Evolutionary conservation across 2,797 vertebrate species (phyloP), one percentile per base, ranked within the genome.

Genomic region (Sparus aurata): DNA sequence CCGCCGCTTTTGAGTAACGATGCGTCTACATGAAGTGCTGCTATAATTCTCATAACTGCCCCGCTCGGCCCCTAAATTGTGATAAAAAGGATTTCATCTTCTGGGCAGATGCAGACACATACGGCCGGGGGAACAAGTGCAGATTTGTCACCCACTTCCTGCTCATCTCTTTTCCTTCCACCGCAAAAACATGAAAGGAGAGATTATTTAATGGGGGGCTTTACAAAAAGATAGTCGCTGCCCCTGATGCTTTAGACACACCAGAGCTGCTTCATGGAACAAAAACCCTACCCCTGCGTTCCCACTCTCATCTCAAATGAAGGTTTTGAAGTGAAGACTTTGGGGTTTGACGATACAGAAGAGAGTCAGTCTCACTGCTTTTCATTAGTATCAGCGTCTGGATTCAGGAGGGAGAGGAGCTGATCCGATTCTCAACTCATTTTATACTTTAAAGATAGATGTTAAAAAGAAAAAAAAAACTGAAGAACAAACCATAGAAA

Each of bases 11-110:
- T 92, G 93, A 94, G 87, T 92, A 93, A 95, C 87, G 91, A 67
- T 73, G 59, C 77, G 81, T 91, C 91, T 78, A 77, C 87, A 83
- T 89, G 77, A 84, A 94, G 91, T 84, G 88, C 84, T 23, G 88
- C 90, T 79, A 85, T 95, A 91, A 95, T 91, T 95, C 92, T 92
- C 77, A 73, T 91, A 92, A 94, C 89, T 78, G 90, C 77, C 58
- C 50, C 65, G 82, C 81, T 83, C 30, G 72, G 81, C 87, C 87
- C 72, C 83, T 94, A 91, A 93, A 93, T 93, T 91, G 92, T 91
- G 90, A 92, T 93, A 91, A 94, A 94, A 94, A 92, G 89, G 90
- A 89, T 91, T 91, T 92, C 81, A 91, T 92, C 84, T 93, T 45
- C 83, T 46, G 78, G 80, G 80, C 87, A 78, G 88, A 89, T 81